Evolutionary conservation across 2,888 invertebrate genomes (phyloP), one percentile per base, ranked within the genome.

Genomic region (Drosophila koepferae): DNA sequence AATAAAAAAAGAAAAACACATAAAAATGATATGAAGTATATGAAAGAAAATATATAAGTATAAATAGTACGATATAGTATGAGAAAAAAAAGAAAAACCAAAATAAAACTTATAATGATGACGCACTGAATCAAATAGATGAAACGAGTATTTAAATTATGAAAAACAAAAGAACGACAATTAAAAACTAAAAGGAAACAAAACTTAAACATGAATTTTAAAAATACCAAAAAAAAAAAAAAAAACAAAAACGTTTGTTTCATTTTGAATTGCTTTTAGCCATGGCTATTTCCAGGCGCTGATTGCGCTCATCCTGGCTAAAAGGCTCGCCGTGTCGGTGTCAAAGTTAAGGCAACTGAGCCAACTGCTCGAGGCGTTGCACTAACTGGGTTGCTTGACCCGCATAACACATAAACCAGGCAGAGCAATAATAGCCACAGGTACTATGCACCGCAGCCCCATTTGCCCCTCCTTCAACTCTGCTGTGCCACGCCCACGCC

Each of bases 101-200:
- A 77, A 70, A 68, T 23, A 60, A 71, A 58, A 58, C 43, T 58
- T 81, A 66, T 86, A 72, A 89, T 82, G 90, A 92, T 88, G 91
- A 92, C 92, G 92, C 92, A 92, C 92, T 92, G 92, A 92, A 92
- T 92, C 90, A 92, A 92, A 92, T 92, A 92, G 92, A 86, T 80
- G 86, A 88, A 90, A 88, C 80, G 89, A 88, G 90, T 90, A 87
- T 82, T 86, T 86, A 89, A 90, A 87, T 12, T 34, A 49, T 49
- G 12, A 31, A 49, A 31, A 18, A 28, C 1, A 18, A 43, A 20
- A 20, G 5, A 43, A 55, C 40, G 54, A 83, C 80, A 88, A 88
- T 85, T 82, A 76, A 88, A 86, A 90, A 82, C 85, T 31, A 28
- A 55, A 55, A 41, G 5, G 8, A 74, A 58, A 84, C 74, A 70